Base-by-base conservation (phyloP, 2,888 invertebrate genomes). In the Phalangium opilio region DNA sequence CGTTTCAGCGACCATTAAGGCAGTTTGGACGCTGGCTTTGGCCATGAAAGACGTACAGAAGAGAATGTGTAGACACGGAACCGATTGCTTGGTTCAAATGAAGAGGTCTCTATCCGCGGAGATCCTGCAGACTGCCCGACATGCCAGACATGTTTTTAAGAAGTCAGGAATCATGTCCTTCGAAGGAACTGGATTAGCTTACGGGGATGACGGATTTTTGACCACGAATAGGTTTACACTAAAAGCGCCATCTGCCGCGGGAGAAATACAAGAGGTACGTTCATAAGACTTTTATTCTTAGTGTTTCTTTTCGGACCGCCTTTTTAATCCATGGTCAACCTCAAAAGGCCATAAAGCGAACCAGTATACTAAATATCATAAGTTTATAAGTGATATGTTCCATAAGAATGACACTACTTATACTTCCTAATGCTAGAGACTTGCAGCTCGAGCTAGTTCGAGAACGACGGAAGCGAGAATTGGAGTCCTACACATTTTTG, bases 11-110 rank as follows among this genome's bases (percentile, higher is more conserved):
- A 52, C 49, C 18, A 48, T 53, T 2, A 50, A 51, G 34, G 55
- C 55, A 5, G 50, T 56, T 3, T 53, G 55, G 52, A 42, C 55
- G 1, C 44, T 55, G 17, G 48, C 51, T 2, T 41, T 50, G 15
- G 52, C 53, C 3, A 32, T 51, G 36, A 44, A 41, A 21, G 41
- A 41, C 1, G 53, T 49, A 7, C 51, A 53, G 35, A 32, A 41
- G 3, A 41, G 49, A 7, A 44, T 43, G 8, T 53, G 53, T 12
- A 35, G 49, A 15, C 40, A 49, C 3, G 49, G 47, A 10, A 47
- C 50, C 1, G 50, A 53, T 19, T 53, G 53, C 43, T 43, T 53
- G 7, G 19, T 49, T 17, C 41, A 44, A 33, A 17, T 47, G 33
- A 44, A 44, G 18, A 44, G 43, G 12, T 14, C 39, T 32, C 43